Evolutionary conservation across 92 coral and sea anemone species (phyloP).

Genomic region (Zoanthus sociatus): DNA sequence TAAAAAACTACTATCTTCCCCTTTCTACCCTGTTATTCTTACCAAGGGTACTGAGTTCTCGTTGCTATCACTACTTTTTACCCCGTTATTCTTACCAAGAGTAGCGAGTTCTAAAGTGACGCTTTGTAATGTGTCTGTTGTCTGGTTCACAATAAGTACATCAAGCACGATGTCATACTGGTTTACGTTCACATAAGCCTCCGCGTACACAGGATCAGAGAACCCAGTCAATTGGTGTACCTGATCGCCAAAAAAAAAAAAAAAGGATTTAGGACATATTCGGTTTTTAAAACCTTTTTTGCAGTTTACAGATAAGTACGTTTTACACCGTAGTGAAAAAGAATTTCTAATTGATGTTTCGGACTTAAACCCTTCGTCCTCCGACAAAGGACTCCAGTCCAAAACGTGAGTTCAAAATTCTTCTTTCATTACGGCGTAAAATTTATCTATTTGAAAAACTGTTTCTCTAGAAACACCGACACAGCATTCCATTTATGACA

Average conservation of each 20-base stretch:
- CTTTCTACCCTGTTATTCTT: background rate
- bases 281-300: background rate
- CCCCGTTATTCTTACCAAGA: slow-evolving; percentile 71
- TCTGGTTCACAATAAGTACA: slow-evolving; percentile 98
- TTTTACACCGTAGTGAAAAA: too few relatives aligned
- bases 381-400: too few relatives aligned
- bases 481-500: too few relatives aligned
- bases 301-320: too few relatives aligned
- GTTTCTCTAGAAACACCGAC: too few relatives aligned
- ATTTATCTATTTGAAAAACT: too few relatives aligned
- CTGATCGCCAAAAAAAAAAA: slow-evolving; percentile 51
- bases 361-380: too few relatives aligned
- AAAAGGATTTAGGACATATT: background rate
- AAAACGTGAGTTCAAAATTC: too few relatives aligned
- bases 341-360: too few relatives aligned
- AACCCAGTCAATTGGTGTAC: slow-evolving; percentile 98
- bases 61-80: background rate
- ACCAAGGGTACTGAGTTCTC: background rate
- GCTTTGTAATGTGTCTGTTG: slow-evolving; percentile 96
- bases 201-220: slow-evolving; percentile 99
- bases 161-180: slow-evolving; percentile 98
- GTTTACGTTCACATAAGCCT: slow-evolving; percentile 98
- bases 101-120: slow-evolving; percentile 96
- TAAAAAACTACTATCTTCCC: too few relatives aligned
- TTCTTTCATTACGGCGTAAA: too few relatives aligned